phyloP scores from a whole-genome alignment of 2,888 invertebrate genomes.

The Tachystola acroxantha region DNA sequence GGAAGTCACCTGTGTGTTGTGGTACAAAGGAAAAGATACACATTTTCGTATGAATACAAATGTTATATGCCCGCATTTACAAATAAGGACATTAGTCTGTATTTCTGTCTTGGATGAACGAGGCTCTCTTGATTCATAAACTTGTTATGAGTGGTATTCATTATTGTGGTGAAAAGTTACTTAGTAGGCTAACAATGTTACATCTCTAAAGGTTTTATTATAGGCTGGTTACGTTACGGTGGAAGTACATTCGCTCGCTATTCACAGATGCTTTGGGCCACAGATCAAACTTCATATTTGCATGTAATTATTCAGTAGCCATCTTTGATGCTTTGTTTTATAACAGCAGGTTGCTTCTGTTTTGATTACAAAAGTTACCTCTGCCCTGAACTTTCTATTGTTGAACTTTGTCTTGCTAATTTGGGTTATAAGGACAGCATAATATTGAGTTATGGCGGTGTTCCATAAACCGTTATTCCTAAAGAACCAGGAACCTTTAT shows the following conservation, averaged over 20 bases:
- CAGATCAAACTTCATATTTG: conserved; percentile 10
- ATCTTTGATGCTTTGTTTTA: conserved; percentile 11
- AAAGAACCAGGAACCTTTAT: not conserved
- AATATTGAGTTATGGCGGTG: not conserved
- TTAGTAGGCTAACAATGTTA: no score
- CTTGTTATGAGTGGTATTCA: no score
- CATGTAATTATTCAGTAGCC: conserved; percentile 15
- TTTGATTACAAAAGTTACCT: conserved; percentile 7
- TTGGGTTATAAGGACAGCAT: conserved; percentile 1
- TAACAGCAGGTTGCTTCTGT: conserved; percentile 7
- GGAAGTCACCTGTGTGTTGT: conserved; percentile 25
- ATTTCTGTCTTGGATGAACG: no score
- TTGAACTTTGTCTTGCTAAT: conserved; percentile 9
- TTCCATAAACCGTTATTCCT: not conserved
- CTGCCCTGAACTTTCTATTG: conserved; percentile 2
- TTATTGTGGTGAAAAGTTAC: no score
- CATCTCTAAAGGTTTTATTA: no score
- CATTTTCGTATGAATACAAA: no score
- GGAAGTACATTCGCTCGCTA: no score
- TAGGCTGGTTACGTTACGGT: no score
- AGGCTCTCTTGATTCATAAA: no score
- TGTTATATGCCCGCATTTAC: not conserved
- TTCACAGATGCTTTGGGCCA: no score
- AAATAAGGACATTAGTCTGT: no score
- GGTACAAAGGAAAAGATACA: conserved; percentile 1